Evolutionary conservation across 2,888 invertebrate genomes (phyloP).

Genomic region (Gisinianus flammeolus): DNA sequence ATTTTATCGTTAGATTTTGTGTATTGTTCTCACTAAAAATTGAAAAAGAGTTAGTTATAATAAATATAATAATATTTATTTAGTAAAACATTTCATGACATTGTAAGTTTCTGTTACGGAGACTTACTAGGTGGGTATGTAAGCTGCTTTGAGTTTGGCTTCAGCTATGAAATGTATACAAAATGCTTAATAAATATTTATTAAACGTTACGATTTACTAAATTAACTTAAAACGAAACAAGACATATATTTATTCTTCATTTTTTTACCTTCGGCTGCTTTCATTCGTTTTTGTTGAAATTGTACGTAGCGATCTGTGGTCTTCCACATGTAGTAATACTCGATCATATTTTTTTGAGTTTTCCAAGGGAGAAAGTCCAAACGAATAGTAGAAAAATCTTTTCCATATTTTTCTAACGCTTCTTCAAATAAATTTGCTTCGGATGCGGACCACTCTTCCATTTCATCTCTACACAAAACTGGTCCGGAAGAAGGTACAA

Average conservation of each 20-base stretch:
- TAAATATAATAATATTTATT: neutral
- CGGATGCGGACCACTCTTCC: conserved; percentile 99
- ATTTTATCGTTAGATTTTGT: too few species aligned
- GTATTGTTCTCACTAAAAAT: conserved; percentile 76
- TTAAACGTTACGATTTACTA: too few species aligned
- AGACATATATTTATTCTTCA: too few species aligned
- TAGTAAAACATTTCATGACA: too few species aligned
- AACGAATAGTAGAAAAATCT: conserved; percentile 97
- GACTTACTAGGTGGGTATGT: too few species aligned
- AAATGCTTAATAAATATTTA: too few species aligned
- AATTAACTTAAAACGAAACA: too few species aligned
- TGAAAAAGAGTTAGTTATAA: too few species aligned
- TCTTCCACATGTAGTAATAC: conserved; percentile 99
- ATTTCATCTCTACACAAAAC: conserved; percentile 98
- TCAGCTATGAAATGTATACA: too few species aligned
- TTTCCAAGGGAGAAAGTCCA: conserved; percentile 98
- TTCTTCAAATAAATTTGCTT: conserved; percentile 97
- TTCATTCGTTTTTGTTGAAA: conserved; percentile 96
- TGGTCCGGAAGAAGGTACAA: conserved; percentile 94
- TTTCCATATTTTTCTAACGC: conserved; percentile 98
- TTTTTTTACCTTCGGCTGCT: conserved; percentile 94
- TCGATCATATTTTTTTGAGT: conserved; percentile 97
- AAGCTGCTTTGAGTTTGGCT: too few species aligned
- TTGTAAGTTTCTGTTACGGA: too few species aligned
- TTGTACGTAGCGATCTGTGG: conserved; percentile 98